Base-by-base conservation (phyloP, 2,797 vertebrate genomes). In the Coregonus sp. region DNA sequence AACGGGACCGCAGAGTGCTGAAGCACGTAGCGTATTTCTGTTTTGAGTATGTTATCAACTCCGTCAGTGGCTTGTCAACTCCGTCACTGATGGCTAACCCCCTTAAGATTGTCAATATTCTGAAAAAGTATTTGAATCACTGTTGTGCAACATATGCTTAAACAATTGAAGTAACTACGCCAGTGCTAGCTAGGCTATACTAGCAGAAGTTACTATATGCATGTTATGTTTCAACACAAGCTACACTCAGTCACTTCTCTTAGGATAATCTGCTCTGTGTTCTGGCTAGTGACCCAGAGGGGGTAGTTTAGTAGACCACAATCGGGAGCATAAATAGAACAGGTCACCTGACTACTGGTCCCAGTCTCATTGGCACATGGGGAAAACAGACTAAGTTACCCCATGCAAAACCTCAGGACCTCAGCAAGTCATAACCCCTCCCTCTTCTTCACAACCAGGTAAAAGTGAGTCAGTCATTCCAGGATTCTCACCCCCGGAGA, bases 271-370 rank as follows among this genome's bases (percentile, higher is more conserved):
- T 67, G 70, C 68, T 76, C 37, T 35, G 54, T 40, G 29, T 18
- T 73, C 79, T 77, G 52, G 68, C 1, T 37, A 72, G 73, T 86
- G 82, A 86, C 77, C 86, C 59, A 16, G 76, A 16, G 56, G 51
- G 72, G 73, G 69, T 11, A 73, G 33, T 70, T 76, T 47, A 40
- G 56, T 18, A 61, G 79, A 85, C 80, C 75, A 78, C 85, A 76
- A 74, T 69, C 70, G 9, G 5, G 1, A 70, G 79, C 80, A 80
- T 86, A 92, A 91, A 93, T 92, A 93, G 86, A 82, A 80, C 70
- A 50, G 74, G 84, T 92, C 92, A 93, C 85, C 70, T 92, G 91
- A 91, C 82, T 76, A 29, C 29, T 54, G 72, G 75, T 76, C 67
- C 63, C 70, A 2, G 52, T 68, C 73, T 85, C 67, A 73, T 37